phyloP scores from a whole-genome alignment of 2,888 invertebrate genomes.

The Eupithecia exiguata region DNA sequence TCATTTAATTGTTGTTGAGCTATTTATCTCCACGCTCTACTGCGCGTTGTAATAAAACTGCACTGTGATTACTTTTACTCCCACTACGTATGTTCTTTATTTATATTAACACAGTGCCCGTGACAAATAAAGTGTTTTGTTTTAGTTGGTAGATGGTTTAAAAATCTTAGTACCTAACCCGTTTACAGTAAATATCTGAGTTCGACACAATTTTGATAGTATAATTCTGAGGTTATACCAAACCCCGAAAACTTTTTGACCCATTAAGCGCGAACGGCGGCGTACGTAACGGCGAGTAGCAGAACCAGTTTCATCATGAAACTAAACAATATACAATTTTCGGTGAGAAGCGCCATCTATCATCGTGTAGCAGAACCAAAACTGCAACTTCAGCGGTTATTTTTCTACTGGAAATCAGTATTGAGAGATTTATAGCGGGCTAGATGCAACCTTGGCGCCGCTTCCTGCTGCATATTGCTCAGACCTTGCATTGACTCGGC shows the following conservation, averaged over 20 bases:
- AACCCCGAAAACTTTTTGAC: background rate
- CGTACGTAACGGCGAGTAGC: background rate
- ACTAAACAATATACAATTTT: background rate
- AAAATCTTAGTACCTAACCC: background rate
- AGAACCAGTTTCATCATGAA: background rate
- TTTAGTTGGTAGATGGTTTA: background rate
- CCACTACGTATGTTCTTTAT: background rate
- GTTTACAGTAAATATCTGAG: background rate
- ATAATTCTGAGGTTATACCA: background rate
- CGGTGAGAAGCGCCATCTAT: constrained; percentile 41
- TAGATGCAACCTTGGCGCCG: constrained; percentile 65
- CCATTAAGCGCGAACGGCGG: background rate
- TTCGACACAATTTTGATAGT: background rate
- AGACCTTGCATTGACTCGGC: constrained; percentile 71
- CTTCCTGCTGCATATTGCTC: constrained; percentile 76
- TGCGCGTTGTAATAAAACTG: constrained; percentile 25
- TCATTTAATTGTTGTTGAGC: constrained; percentile 16
- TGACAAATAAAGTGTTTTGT: constrained; percentile 7
- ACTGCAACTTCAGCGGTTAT: background rate
- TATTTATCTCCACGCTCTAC: constrained; percentile 21
- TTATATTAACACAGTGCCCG: background rate
- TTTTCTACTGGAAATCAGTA: constrained; percentile 53
- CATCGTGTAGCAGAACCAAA: constrained; percentile 22
- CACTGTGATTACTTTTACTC: constrained; percentile 12
- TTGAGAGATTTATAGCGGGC: constrained; percentile 63